Percentiles rank a stretch among this genome's conserved stretches.
Conservation (phyloP, 1,140 invertebrate genomes). For the Bombus confusus region DNA sequence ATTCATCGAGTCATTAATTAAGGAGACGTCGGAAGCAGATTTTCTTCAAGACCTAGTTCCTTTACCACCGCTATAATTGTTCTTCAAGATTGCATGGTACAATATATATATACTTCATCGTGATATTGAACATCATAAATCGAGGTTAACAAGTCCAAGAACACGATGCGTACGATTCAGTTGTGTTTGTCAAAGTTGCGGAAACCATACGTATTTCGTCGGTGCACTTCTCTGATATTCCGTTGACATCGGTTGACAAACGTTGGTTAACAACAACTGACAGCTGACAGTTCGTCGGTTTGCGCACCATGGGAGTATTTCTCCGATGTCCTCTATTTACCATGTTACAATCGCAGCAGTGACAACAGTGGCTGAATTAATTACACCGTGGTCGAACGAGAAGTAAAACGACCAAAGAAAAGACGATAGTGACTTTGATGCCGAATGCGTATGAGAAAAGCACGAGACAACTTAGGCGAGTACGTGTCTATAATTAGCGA, state of each 20-base stretch:
- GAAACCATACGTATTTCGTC: neutral
- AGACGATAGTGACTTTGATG: neutral
- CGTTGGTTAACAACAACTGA: slow-evolving; percentile 38
- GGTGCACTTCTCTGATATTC: neutral
- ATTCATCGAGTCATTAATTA: slow-evolving; percentile 4
- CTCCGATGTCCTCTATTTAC: neutral
- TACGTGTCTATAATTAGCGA: neutral
- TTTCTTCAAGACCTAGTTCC: slow-evolving; percentile 7
- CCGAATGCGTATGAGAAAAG: neutral
- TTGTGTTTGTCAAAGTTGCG: neutral
- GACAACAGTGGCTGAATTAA: neutral
- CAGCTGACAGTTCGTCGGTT: slow-evolving; percentile 37
- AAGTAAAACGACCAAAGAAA: neutral
- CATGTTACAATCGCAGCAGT: neutral
- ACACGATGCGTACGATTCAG: neutral
- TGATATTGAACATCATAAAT: neutral
- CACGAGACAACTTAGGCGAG: neutral
- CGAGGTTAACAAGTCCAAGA: neutral
- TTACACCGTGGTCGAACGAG: neutral
- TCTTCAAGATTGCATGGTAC: neutral
- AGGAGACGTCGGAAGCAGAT: slow-evolving; percentile 5
- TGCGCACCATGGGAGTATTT: neutral
- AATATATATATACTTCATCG: neutral
- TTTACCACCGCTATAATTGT: slow-evolving; percentile 10
- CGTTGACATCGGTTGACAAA: slow-evolving; percentile 27